A percentile compares a stretch with the other conserved stretches of the same genome.
Conservation (phyloP, 2,797 vertebrate species). For the Tadarida brasiliensis region DNA sequence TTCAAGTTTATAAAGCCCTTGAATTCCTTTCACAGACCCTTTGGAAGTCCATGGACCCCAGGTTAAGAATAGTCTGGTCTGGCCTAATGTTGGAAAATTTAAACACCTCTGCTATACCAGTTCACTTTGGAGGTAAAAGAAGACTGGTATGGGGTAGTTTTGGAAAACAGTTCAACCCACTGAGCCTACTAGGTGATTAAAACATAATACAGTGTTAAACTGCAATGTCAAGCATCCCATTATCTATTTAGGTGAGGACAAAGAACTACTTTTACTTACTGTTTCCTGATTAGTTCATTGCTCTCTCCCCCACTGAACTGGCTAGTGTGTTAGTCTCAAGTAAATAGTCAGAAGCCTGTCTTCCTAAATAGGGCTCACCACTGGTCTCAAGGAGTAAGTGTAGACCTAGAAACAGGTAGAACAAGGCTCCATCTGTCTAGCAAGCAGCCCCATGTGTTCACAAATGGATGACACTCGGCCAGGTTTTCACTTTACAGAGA, state of each 20-base stretch:
- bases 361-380: not conserved
- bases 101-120: not conserved
- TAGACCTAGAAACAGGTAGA: not conserved
- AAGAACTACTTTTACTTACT: not conserved
- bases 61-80: not conserved
- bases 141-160: not conserved
- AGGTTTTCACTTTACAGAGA: not conserved
- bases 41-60: not conserved
- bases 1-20: not conserved
- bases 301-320: not conserved
- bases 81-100: not conserved
- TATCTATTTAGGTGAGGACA: not conserved
- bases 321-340: not conserved
- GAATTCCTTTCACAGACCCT: not conserved
- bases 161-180: constrained; percentile 1
- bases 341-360: not conserved
- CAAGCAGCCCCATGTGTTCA: not conserved
- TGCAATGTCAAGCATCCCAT: not conserved
- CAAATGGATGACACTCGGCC: not conserved
- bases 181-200: not conserved
- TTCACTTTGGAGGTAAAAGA: not conserved
- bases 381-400: not conserved
- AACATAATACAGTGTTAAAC: not conserved
- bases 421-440: not conserved
- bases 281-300: not conserved